phyloP scores from a whole-genome alignment of 37 sponge, comb jelly and placozoan genomes.

The Ianthella basta region DNA sequence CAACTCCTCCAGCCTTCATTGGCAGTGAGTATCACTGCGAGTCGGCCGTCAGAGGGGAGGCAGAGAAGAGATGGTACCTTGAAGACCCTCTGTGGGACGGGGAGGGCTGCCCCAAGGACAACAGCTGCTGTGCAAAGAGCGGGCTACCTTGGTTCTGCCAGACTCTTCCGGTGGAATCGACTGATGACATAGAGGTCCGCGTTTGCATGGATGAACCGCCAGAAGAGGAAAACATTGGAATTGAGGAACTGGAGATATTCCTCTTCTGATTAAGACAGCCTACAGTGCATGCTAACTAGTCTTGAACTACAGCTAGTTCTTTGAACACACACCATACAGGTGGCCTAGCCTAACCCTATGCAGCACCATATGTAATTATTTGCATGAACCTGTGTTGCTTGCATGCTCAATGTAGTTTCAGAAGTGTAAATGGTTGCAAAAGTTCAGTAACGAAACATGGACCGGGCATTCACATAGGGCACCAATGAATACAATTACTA shows the following conservation, averaged over 20 bases:
- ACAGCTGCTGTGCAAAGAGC: background rate
- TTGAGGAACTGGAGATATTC: conserved; percentile 15
- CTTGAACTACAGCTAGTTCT: too few relatives aligned
- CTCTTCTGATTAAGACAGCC: background rate
- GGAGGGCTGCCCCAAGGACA: background rate
- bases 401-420: too few relatives aligned
- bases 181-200: conserved; percentile 10
- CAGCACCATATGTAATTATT: too few relatives aligned
- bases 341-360: too few relatives aligned
- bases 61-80: conserved; percentile 11
- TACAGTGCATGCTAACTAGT: too few relatives aligned
- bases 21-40: conserved; percentile 9
- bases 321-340: too few relatives aligned
- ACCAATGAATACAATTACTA: too few relatives aligned
- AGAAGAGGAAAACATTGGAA: conserved; percentile 11
- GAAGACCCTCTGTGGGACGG: conserved; percentile 23
- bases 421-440: too few relatives aligned
- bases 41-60: too few relatives aligned
- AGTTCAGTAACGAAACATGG: too few relatives aligned
- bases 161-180: background rate
- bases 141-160: conserved; percentile 33
- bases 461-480: too few relatives aligned
- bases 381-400: too few relatives aligned
- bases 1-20: background rate
- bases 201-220: background rate